A percentile compares a stretch with the other conserved stretches of the same genome.
phyloP scores from a whole-genome alignment of 2,888 invertebrate species.

The Troilus luridus region DNA sequence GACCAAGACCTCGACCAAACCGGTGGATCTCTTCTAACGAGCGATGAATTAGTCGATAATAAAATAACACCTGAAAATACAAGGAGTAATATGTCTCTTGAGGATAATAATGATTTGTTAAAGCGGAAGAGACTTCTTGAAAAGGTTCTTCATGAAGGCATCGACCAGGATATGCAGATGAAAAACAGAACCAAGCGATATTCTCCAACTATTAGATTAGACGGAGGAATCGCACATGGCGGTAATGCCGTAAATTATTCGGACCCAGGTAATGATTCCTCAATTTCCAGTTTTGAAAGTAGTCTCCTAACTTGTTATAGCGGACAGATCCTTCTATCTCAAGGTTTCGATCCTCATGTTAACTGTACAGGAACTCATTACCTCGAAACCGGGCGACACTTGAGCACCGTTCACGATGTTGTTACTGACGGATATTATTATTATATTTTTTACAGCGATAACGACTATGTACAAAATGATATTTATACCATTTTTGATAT shows the following conservation, averaged over 20 bases:
- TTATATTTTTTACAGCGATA: slow-evolving; percentile 91
- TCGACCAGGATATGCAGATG: slow-evolving; percentile 64
- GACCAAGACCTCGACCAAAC: slow-evolving; percentile 57
- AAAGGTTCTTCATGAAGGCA: slow-evolving; percentile 58
- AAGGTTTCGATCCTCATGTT: slow-evolving; percentile 79
- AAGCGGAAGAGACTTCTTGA: slow-evolving; percentile 57
- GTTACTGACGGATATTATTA: slow-evolving; percentile 87
- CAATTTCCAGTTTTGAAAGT: slow-evolving; percentile 88
- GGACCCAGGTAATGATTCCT: slow-evolving; percentile 73
- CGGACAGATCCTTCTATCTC: slow-evolving; percentile 81
- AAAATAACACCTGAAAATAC: background rate
- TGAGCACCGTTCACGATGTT: slow-evolving; percentile 80
- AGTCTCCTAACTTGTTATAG: slow-evolving; percentile 82
- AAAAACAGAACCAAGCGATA: slow-evolving; percentile 54
- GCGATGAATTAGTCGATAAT: background rate
- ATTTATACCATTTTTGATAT: slow-evolving; percentile 89
- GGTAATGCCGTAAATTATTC: slow-evolving; percentile 73
- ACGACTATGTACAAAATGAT: slow-evolving; percentile 83
- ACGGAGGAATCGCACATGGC: slow-evolving; percentile 83
- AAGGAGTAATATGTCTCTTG: background rate
- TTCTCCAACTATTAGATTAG: slow-evolving; percentile 71
- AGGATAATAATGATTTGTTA: slow-evolving; percentile 51
- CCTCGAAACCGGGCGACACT: slow-evolving; percentile 77
- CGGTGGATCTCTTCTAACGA: background rate
- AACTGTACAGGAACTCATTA: slow-evolving; percentile 80